Evolutionary conservation across 2,797 vertebrate species (phyloP).

Genomic region (Enteromius treurensis): DNA sequence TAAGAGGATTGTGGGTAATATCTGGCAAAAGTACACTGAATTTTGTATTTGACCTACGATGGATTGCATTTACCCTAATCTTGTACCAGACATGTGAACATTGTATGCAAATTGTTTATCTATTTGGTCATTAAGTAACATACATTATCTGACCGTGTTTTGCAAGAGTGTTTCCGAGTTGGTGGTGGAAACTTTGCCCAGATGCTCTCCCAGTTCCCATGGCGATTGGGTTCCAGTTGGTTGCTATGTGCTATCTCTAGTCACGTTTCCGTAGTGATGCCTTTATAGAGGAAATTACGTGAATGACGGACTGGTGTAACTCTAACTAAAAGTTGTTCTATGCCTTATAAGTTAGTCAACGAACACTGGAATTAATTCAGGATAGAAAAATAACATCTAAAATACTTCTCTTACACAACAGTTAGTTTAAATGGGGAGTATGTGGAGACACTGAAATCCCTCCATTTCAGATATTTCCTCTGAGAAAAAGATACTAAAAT

Average conservation of each 20-base stretch:
- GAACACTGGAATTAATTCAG: not conserved
- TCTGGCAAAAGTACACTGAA: not conserved
- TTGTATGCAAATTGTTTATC: not conserved
- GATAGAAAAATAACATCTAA: not conserved
- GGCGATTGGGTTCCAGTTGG: not conserved
- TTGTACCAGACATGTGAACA: not conserved
- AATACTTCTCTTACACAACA: not conserved
- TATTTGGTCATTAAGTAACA: not conserved
- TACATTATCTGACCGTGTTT: not conserved
- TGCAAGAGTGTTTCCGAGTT: not conserved
- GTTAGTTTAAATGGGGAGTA: not conserved
- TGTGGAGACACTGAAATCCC: not conserved
- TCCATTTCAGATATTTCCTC: not conserved
- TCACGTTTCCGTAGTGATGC: not conserved
- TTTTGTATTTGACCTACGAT: not conserved
- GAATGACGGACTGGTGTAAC: not conserved
- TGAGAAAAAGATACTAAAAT: not conserved
- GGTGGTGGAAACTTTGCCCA: conserved; percentile 1
- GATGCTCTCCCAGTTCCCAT: conserved; percentile 29
- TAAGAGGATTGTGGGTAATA: not conserved
- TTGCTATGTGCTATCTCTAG: conserved; percentile 11
- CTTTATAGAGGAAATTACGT: not conserved
- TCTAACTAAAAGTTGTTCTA: not conserved
- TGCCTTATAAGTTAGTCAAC: not conserved
- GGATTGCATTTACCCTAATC: not conserved